Conservation (phyloP, 2,797 vertebrate genomes). For the Pseudopleuronectes americanus region DNA sequence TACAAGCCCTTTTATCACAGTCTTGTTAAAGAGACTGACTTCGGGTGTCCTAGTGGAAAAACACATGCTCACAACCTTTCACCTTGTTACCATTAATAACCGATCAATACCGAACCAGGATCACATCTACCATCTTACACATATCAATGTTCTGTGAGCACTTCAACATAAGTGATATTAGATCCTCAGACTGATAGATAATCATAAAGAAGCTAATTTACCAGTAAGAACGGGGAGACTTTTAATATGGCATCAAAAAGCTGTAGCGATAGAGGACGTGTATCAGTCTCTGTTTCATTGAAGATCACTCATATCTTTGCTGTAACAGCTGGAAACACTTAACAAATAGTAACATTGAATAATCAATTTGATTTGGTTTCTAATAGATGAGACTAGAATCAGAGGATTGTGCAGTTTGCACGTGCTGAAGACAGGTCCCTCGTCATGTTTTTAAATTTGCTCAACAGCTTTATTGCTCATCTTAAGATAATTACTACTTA, state of each 20-base stretch:
- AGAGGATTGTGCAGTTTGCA: not conserved
- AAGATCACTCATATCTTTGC: not conserved
- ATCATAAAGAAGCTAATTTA: too few relatives aligned
- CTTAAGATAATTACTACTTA: conserved; percentile 3
- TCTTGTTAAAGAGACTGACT: not conserved
- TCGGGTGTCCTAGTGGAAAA: not conserved
- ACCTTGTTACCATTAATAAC: too few relatives aligned
- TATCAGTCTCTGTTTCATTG: not conserved
- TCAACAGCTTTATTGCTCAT: conserved; percentile 6
- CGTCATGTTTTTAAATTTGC: conserved; percentile 19
- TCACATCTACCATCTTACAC: too few relatives aligned
- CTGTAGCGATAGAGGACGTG: too few relatives aligned
- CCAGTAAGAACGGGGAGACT: too few relatives aligned
- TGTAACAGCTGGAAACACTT: not conserved
- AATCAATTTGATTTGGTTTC: not conserved
- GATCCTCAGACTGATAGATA: too few relatives aligned
- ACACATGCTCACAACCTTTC: not conserved
- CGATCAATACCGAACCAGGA: too few relatives aligned
- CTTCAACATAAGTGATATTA: too few relatives aligned
- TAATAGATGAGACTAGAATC: not conserved
- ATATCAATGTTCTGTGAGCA: too few relatives aligned
- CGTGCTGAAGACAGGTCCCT: not conserved
- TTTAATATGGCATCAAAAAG: not conserved
- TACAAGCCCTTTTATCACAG: not conserved
- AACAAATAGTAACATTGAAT: not conserved